phyloP scores from a whole-genome alignment of 1,140 invertebrate species.

The Adoxophyes honmai region DNA sequence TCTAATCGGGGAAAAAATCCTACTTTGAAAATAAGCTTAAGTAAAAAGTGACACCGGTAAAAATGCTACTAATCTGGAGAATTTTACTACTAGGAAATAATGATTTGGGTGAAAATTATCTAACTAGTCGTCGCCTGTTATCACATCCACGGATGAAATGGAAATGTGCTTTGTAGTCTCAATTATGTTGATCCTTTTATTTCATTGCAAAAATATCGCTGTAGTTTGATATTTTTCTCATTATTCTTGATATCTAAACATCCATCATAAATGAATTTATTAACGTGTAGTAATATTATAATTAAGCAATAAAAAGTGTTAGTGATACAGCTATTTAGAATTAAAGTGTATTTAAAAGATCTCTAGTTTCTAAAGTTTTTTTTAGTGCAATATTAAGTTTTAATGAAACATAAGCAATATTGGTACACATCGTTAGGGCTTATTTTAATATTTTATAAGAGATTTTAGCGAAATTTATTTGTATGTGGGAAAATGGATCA shows the following conservation, averaged over 20 bases:
- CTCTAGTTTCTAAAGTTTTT: constrained; percentile 30
- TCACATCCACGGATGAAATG: too few species aligned
- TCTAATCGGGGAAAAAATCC: too few species aligned
- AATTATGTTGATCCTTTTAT: too few species aligned
- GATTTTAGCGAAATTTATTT: constrained; percentile 12
- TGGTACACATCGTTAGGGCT: constrained; percentile 54
- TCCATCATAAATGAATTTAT: constrained; percentile 60
- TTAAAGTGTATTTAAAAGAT: constrained; percentile 28
- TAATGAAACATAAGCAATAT: constrained; percentile 59
- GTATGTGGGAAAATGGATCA: neutral
- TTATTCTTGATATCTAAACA: constrained; percentile 21
- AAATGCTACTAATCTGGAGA: too few species aligned
- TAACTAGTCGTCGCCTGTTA: too few species aligned
- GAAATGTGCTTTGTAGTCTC: too few species aligned
- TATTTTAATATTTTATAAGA: constrained; percentile 23
- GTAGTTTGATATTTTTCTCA: neutral
- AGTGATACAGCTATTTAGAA: constrained; percentile 62
- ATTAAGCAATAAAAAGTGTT: constrained; percentile 70
- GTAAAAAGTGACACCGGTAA: too few species aligned
- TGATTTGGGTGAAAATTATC: too few species aligned
- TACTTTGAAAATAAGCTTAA: too few species aligned
- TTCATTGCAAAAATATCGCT: too few species aligned
- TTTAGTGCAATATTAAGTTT: constrained; percentile 64
- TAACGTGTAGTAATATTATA: constrained; percentile 37
- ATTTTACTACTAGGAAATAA: too few species aligned